Evolutionary conservation across 2,888 invertebrate genomes (phyloP).

Genomic region (Hypomecis atomaria): DNA sequence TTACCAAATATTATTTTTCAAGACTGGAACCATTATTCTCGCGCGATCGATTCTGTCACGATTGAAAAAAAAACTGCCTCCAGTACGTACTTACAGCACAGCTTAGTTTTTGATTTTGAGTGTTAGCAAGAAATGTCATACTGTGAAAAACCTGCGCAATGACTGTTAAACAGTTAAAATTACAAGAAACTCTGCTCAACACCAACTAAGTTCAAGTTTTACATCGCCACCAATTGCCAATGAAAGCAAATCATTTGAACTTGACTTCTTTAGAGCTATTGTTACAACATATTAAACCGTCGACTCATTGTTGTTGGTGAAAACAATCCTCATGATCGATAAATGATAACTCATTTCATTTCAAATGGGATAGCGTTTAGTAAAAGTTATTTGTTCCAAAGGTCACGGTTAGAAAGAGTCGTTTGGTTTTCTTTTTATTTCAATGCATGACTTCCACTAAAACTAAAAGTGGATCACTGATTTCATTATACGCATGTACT

Average conservation of each 20-base stretch:
- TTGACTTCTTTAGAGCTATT: constrained; percentile 37
- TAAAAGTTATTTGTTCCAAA: constrained; percentile 64
- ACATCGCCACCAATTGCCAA: constrained; percentile 4
- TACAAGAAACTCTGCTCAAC: too few species aligned
- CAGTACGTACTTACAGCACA: too few species aligned
- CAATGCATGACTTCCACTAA: constrained; percentile 1
- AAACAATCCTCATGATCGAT: constrained; percentile 65
- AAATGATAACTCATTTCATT: constrained; percentile 66
- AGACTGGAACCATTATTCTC: too few species aligned
- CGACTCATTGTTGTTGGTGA: constrained; percentile 71
- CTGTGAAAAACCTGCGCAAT: too few species aligned
- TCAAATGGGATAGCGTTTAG: constrained; percentile 61
- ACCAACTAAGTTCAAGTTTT: background rate
- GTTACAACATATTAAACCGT: constrained; percentile 48
- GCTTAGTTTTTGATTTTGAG: too few species aligned
- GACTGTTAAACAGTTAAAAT: too few species aligned
- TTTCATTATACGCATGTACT: background rate
- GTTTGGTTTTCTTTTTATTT: constrained; percentile 45
- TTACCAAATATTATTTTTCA: too few species aligned
- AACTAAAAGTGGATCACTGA: background rate
- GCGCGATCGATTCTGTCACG: too few species aligned
- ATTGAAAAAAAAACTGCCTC: too few species aligned
- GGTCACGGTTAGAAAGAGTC: constrained; percentile 57
- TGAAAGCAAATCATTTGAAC: constrained; percentile 29
- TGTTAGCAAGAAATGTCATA: too few species aligned